These are phyloP conservation scores for Alectoris magna DNA, from an alignment of 2,797 vertebrate genomes.

Conservation along the genomic window DNA sequence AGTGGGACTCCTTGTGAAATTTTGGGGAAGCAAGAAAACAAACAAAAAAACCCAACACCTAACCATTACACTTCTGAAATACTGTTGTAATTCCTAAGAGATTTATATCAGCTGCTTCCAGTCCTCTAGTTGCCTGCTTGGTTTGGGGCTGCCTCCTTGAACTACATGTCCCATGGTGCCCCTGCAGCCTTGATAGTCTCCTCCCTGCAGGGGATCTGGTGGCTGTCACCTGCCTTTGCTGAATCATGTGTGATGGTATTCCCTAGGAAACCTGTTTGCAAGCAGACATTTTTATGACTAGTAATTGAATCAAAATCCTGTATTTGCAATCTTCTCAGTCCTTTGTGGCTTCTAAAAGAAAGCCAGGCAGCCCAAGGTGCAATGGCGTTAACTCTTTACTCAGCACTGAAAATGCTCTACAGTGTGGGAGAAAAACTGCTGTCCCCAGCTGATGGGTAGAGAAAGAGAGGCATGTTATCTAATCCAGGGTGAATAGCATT, in stretches of 20 bases:
- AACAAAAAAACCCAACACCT: neutral
- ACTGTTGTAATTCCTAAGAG: neutral
- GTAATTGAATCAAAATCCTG: neutral
- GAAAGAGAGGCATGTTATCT: neutral
- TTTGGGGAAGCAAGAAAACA: neutral
- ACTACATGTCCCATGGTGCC: neutral
- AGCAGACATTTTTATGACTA: neutral
- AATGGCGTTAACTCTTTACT: neutral
- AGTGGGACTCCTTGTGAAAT: neutral
- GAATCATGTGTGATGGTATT: neutral
- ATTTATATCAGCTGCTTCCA: neutral
- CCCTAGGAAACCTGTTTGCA: rapidly evolving
- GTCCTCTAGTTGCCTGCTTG: rapidly evolving
- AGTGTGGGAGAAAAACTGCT: neutral
- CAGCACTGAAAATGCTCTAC: neutral
- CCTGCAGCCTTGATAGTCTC: rapidly evolving
- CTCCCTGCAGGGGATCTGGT: neutral
- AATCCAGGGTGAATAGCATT: neutral
- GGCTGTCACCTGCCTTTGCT: neutral
- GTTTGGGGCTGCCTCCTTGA: neutral
- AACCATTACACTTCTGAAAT: neutral
- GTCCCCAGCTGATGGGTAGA: rapidly evolving
- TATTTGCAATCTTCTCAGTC: neutral
- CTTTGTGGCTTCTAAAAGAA: neutral
- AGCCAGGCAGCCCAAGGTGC: neutral